These are phyloP conservation scores for Lepidocolaptes lacrymiger DNA, from an alignment of 2,797 vertebrate genomes.

Conservation along the genomic window DNA sequence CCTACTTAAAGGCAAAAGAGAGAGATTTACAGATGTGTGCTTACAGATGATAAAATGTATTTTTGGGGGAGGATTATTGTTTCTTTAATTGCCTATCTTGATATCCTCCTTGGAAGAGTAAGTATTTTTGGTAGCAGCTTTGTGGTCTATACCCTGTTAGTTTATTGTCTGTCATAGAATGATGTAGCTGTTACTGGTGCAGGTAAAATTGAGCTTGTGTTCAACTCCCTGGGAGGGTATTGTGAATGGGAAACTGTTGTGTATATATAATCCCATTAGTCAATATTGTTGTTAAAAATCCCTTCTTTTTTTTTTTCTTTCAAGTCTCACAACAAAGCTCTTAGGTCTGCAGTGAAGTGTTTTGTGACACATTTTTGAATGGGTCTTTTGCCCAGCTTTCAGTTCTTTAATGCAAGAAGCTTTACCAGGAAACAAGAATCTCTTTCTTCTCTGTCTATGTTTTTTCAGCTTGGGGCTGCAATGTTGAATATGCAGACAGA, in stretches of 20 bases:
- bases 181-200: background rate
- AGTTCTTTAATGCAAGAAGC: constrained; percentile 39
- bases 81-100: background rate
- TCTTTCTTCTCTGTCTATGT: constrained; percentile 65
- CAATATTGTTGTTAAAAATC: constrained; percentile 18
- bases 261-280: background rate
- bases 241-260: constrained; percentile 10
- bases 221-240: background rate
- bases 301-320: background rate
- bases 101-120: background rate
- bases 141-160: background rate
- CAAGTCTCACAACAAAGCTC: background rate
- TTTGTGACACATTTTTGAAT: constrained; percentile 58
- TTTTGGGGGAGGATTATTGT: background rate
- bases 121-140: background rate
- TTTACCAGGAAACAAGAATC: constrained; percentile 67
- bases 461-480: constrained; percentile 52
- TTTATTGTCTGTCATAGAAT: background rate
- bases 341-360: background rate
- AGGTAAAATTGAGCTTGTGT: background rate
- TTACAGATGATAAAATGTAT: background rate
- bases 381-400: constrained; percentile 43
- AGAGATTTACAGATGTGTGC: background rate
- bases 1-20: background rate
- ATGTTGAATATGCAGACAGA: constrained; percentile 39